Conservation (phyloP, 2,888 invertebrate genomes). For the Synanthedon tipuliformis region DNA sequence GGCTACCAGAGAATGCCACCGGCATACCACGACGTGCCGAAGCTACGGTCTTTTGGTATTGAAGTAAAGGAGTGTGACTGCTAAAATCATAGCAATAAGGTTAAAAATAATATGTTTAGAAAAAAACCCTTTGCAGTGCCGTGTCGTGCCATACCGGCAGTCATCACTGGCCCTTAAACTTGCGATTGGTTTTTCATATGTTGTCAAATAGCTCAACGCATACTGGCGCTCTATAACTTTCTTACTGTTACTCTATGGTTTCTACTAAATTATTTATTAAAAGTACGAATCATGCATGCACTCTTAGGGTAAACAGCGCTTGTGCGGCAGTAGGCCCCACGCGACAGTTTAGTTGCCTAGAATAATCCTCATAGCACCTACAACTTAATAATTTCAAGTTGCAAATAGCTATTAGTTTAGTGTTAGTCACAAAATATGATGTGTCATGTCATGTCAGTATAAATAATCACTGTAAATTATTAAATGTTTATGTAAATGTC, state of each 20-base stretch:
- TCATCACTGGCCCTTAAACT: too few relatives aligned
- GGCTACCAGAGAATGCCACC: too few relatives aligned
- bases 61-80: too few relatives aligned
- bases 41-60: too few relatives aligned
- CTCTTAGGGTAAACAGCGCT: constrained; percentile 60
- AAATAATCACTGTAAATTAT: constrained; percentile 71
- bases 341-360: constrained; percentile 59
- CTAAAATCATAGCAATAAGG: too few relatives aligned
- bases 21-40: too few relatives aligned
- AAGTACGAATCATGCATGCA: constrained; percentile 66
- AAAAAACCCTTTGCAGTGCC: too few relatives aligned
- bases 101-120: too few relatives aligned
- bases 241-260: constrained; percentile 39
- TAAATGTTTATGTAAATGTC: constrained; percentile 72
- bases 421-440: constrained; percentile 62
- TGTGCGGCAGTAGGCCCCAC: constrained; percentile 54
- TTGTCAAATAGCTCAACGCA: background rate
- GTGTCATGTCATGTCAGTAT: constrained; percentile 68
- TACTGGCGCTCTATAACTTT: background rate
- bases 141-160: too few relatives aligned
- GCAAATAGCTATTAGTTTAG: constrained; percentile 65
- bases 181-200: background rate
- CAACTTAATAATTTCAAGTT: constrained; percentile 58
- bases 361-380: constrained; percentile 64
- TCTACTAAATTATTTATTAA: constrained; percentile 62